Evolutionary conservation across 2,113 vertebrate genomes (phyloP).

Genomic region (Pseudorectes ferrugineus): DNA sequence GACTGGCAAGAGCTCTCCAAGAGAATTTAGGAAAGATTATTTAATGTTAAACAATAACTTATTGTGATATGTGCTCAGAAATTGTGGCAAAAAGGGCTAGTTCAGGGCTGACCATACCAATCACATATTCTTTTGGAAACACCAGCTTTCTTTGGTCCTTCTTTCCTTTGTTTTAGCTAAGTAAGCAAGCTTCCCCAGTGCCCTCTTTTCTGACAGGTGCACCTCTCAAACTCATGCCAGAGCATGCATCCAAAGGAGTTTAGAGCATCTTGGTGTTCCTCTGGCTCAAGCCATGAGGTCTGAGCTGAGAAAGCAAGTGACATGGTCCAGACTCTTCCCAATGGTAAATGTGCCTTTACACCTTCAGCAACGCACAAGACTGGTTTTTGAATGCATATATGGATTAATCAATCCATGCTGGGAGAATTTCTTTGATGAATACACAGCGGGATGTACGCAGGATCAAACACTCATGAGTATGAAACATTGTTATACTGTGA

Average conservation of each 20-base stretch:
- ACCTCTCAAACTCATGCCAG: background rate
- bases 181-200: background rate
- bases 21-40: background rate
- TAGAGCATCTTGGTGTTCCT: background rate
- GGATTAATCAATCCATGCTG: background rate
- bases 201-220: background rate
- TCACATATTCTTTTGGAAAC: background rate
- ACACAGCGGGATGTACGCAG: accelerated
- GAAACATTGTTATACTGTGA: background rate
- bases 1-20: background rate
- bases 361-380: background rate
- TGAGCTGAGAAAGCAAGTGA: background rate
- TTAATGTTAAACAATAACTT: background rate
- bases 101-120: background rate
- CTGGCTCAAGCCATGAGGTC: background rate
- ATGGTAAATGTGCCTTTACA: background rate
- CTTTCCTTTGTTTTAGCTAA: background rate
- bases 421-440: background rate
- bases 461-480: background rate
- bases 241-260: background rate
- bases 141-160: background rate
- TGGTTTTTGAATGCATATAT: background rate
- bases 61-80: background rate
- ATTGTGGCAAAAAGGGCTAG: background rate
- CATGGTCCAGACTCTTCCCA: background rate